Percentiles rank a stretch among this genome's conserved stretches.
These are phyloP conservation scores for Melieria omissa DNA, from an alignment of 2,888 invertebrate species.

Conservation along the genomic window DNA sequence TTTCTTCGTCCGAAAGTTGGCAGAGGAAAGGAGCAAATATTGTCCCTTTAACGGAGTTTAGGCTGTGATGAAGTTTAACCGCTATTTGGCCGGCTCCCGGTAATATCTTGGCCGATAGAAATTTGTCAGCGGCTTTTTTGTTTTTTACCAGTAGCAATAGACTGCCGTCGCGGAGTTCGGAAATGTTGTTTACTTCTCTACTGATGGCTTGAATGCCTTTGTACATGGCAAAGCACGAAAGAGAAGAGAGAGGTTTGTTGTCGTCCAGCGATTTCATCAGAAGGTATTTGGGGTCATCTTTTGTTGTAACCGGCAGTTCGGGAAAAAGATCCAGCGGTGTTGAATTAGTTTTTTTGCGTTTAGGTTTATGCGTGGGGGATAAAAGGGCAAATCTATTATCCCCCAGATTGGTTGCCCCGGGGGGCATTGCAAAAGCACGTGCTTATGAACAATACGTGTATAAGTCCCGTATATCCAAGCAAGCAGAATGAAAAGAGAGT, in stretches of 20 bases:
- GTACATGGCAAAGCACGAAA: conserved; percentile 11
- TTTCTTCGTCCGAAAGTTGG: conserved; percentile 8
- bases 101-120: background rate
- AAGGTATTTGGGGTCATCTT: no score
- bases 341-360: no score
- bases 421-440: no score
- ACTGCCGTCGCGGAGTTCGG: background rate
- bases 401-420: no score
- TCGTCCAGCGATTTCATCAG: no score
- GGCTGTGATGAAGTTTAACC: background rate
- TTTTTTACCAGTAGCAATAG: conserved; percentile 5
- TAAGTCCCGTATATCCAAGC: no score
- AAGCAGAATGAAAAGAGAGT: no score
- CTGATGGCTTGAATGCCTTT: background rate
- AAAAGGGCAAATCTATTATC: no score
- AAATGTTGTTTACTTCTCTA: background rate
- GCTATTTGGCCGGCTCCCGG: background rate
- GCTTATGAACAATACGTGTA: no score
- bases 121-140: conserved; percentile 2
- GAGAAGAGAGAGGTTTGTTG: background rate
- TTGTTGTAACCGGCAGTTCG: no score
- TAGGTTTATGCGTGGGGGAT: no score
- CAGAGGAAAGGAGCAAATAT: conserved; percentile 17
- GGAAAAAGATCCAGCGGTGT: no score
- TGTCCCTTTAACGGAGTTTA: conserved; percentile 13